Base-by-base conservation (phyloP, 2,888 invertebrate species). In the Caenorhabditis sinica region DNA sequence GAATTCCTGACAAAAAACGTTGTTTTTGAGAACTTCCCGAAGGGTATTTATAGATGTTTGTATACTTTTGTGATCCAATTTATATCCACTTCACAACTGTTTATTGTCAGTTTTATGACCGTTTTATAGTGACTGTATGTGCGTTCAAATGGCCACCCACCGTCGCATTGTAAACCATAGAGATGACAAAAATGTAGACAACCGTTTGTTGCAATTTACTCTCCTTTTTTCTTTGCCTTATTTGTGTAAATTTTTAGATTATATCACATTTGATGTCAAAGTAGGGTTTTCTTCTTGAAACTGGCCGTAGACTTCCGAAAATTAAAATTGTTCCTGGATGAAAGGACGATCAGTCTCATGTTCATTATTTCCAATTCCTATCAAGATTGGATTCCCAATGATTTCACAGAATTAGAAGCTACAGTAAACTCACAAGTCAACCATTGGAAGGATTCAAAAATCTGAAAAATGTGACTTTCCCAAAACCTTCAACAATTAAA, bases 61-160 rank as follows among this genome's bases (percentile, higher is more conserved):
- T 30, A 30, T 36, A 13, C 13, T n/a, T 56, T 23, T 53, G 13
- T 13, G 40, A 40, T 40, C 40, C 40, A 40, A 40, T 68, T 33
- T 33, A 60, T 20, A 60, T 60, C 63, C 25, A 33, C 20, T 63
- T 25, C 25, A 63, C 28, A 40, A 43, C 58, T 40, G 25, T 23
- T 66, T 33, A 66, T 53, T 66, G 56, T 66, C 53, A 43, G 30
- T 66, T 76, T 76, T 68, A 76, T 36, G 49, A 76, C 60, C 68
- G 68, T 76, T 68, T 76, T 58, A 76, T 76, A 68, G 60, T 53
- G 56, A 40, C 53, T 36, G 65, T 58, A 60, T 72, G 49, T 63
- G 51, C n/a, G 51, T 53, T 68, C 68, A 25, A 68, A 45, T 66
- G 45, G 66, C 30, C 45, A 11, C n/a, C n/a, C n/a, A 45, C 30